Conservation (phyloP, 2,888 invertebrate genomes). For the Tridacna crocea region DNA sequence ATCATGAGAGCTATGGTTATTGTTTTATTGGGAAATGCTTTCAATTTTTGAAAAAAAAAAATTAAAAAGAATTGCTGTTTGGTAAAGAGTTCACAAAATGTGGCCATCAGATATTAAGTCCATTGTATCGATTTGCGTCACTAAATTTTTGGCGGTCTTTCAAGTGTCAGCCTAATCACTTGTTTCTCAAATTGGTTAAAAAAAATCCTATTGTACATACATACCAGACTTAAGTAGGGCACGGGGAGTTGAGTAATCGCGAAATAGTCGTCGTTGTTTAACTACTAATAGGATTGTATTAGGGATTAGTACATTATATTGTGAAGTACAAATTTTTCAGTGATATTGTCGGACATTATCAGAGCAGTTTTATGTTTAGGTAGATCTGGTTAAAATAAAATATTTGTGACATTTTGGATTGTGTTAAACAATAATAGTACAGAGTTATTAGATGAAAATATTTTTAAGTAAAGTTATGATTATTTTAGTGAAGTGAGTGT, state of each 20-base stretch:
- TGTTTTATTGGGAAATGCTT: too few relatives aligned
- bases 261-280: constrained; percentile 14
- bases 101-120: constrained; percentile 14
- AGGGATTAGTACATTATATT: constrained; percentile 12
- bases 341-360: too few relatives aligned
- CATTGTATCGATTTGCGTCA: constrained; percentile 25
- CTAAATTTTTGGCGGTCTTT: constrained; percentile 18
- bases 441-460: neutral
- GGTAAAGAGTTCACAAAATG: neutral
- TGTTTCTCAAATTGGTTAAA: constrained; percentile 19
- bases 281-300: constrained; percentile 13
- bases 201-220: constrained; percentile 19
- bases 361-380: too few relatives aligned
- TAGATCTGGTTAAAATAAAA: neutral
- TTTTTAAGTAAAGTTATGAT: too few relatives aligned
- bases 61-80: too few relatives aligned
- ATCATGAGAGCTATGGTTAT: too few relatives aligned
- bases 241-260: constrained; percentile 23
- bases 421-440: neutral
- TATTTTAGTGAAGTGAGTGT: too few relatives aligned
- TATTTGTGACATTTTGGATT: neutral
- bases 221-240: constrained; percentile 21
- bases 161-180: constrained; percentile 21
- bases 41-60: too few relatives aligned
- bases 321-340: neutral